Evolutionary conservation across 1,140 invertebrate genomes (phyloP).

Genomic region (Drosophila murphyi): DNA sequence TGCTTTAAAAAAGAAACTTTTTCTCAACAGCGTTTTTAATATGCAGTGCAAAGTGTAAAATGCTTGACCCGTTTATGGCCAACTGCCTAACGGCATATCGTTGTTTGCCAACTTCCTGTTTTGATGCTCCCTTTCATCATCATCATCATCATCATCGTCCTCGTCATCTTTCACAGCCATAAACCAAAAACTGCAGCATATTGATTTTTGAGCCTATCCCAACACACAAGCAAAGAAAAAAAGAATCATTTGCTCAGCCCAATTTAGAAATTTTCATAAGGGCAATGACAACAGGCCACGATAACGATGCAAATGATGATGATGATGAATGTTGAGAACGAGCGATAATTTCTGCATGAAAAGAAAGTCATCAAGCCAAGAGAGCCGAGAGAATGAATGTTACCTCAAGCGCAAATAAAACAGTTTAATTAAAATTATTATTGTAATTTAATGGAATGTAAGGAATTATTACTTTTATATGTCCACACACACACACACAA

Average conservation of each 20-base stretch:
- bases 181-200: conserved; percentile 35
- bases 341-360: conserved; percentile 35
- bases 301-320: conserved; percentile 25
- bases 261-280: conserved; percentile 57
- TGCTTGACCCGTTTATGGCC: conserved; percentile 32
- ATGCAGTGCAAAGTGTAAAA: neutral
- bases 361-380: conserved; percentile 59
- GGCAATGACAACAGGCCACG: conserved; percentile 39
- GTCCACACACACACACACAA: conserved; percentile 9
- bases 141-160: conserved; percentile 9
- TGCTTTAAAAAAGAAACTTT: neutral
- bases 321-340: conserved; percentile 36
- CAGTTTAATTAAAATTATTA: conserved; percentile 83
- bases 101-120: conserved; percentile 33
- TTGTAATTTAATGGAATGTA: conserved; percentile 82
- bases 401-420: conserved; percentile 72
- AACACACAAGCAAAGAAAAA: conserved; percentile 17
- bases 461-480: conserved; percentile 79
- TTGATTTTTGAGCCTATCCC: conserved; percentile 49
- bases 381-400: conserved; percentile 49
- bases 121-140: neutral
- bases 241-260: conserved; percentile 12
- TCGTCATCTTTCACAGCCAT: neutral
- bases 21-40: neutral
- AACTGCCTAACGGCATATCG: conserved; percentile 1